Evolutionary conservation across 2,797 vertebrate species (phyloP).

Genomic region (Phaenicophaeus curvirostris): DNA sequence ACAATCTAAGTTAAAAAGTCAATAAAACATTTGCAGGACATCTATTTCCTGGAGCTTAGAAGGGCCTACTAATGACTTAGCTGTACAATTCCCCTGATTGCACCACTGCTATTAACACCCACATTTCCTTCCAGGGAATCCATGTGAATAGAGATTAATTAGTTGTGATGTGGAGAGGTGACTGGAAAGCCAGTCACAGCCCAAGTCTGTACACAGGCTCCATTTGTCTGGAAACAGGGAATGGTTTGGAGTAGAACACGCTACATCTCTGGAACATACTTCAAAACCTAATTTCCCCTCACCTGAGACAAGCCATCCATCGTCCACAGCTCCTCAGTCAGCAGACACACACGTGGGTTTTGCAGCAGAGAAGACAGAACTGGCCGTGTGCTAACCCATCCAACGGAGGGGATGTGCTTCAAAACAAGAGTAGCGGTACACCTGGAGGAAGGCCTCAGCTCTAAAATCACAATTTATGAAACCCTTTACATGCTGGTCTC

Average conservation of each 20-base stretch:
- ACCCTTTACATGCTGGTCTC: neutral
- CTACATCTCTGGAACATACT: neutral
- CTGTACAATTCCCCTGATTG: neutral
- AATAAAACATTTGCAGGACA: neutral
- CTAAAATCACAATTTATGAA: neutral
- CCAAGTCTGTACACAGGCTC: neutral
- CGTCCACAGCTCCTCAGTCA: neutral
- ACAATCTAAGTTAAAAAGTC: neutral
- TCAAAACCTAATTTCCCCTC: neutral
- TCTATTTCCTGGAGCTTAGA: neutral
- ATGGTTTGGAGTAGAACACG: neutral
- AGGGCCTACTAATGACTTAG: neutral
- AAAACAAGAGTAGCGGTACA: fast-evolving
- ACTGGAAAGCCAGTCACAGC: neutral
- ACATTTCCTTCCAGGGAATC: neutral
- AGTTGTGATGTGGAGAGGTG: neutral
- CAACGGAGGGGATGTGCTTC: fast-evolving
- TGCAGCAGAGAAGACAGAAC: neutral
- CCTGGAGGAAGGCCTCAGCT: neutral
- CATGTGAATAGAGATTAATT: neutral
- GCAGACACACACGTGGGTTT: neutral
- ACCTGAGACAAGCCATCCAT: neutral
- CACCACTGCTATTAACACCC: neutral
- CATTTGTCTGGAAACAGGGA: neutral
- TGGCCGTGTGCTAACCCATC: neutral